phyloP scores from a whole-genome alignment of 35 echinoderm and acorn worm species.

The Anneissia japonica region DNA sequence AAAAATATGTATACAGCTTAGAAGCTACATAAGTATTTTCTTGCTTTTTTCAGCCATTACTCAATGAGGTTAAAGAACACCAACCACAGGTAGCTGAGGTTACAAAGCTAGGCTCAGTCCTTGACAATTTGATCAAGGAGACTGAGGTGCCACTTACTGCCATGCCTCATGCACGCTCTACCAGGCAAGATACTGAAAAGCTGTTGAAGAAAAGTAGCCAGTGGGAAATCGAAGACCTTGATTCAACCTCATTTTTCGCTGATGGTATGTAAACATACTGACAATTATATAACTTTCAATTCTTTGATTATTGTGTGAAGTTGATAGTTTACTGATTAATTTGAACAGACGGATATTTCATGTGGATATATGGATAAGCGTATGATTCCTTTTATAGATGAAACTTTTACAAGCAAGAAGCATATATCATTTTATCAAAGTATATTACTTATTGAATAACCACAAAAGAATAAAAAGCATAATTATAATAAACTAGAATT shows the following conservation, averaged over 20 bases:
- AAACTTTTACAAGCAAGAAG: no score
- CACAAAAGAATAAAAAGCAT: not conserved
- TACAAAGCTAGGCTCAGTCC: constrained; percentile 40
- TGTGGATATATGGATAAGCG: no score
- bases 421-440: no score
- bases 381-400: no score
- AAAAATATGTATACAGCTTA: no score
- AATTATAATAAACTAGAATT: not conserved
- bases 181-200: constrained; percentile 31
- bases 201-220: constrained; percentile 42
- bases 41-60: constrained; percentile 33
- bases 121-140: constrained; percentile 55
- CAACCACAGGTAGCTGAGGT: constrained; percentile 43
- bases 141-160: constrained; percentile 47
- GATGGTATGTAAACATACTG: no score
- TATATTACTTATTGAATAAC: no score
- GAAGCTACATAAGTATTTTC: no score
- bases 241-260: constrained; percentile 48
- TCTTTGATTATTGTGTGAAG: no score
- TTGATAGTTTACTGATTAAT: no score
- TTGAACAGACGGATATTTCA: no score
- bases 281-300: no score
- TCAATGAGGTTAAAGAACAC: constrained; percentile 56
- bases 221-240: constrained; percentile 38
- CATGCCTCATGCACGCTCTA: constrained; percentile 60